Percentiles rank a stretch among this genome's conserved stretches.
These are phyloP conservation scores for Nerophis lumbriciformis DNA, from an alignment of 2,113 vertebrate genomes.

Conservation along the genomic window DNA sequence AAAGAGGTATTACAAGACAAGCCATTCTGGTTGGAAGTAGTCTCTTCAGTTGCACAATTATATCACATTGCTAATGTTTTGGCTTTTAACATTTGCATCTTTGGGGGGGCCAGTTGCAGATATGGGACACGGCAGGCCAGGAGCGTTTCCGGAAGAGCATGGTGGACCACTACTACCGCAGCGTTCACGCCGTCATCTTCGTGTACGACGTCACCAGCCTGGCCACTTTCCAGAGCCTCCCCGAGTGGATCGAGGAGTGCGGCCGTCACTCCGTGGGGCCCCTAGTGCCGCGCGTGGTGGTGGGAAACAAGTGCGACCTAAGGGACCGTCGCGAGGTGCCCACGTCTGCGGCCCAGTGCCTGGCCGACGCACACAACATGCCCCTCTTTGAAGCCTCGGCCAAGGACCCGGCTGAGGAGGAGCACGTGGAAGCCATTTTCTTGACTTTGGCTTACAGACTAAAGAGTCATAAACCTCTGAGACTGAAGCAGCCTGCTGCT, in stretches of 20 bases:
- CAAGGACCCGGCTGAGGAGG: constrained; percentile 69
- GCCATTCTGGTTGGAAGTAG: no score
- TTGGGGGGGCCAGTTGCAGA: constrained; percentile 63
- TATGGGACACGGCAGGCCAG: constrained; percentile 76
- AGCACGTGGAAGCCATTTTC: constrained; percentile 72
- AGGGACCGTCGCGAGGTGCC: constrained; percentile 61
- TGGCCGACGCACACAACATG: constrained; percentile 68
- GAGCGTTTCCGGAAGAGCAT: constrained; percentile 75
- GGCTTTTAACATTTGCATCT: constrained; percentile 3
- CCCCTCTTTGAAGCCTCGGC: constrained; percentile 74
- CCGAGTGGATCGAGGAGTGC: constrained; percentile 73
- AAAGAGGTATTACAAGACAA: no score
- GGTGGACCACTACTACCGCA: constrained; percentile 77
- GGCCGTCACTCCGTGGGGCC: constrained; percentile 63
- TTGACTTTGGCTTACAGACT: constrained; percentile 71
- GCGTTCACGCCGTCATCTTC: constrained; percentile 71
- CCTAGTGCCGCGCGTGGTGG: constrained; percentile 67
- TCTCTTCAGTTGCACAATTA: neutral
- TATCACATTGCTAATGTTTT: neutral
- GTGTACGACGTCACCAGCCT: constrained; percentile 72
- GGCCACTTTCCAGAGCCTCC: constrained; percentile 66
- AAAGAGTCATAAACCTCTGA: constrained; percentile 70
- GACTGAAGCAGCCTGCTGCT: constrained; percentile 66
- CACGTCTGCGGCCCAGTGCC: constrained; percentile 59
- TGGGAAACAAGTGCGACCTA: constrained; percentile 75